Conservation (phyloP, 2,888 invertebrate species). For the Dryadula phaetusa region DNA sequence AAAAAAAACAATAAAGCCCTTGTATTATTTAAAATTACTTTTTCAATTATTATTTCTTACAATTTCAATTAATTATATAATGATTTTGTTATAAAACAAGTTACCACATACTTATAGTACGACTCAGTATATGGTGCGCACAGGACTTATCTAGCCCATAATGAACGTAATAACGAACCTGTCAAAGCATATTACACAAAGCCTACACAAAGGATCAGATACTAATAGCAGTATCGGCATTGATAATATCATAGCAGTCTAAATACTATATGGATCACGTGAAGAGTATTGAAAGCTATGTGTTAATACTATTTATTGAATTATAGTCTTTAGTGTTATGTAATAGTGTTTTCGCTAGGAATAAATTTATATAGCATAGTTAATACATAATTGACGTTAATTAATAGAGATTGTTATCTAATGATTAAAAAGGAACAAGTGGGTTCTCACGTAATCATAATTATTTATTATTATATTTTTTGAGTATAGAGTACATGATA, state of each 20-base stretch:
- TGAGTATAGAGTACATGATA: no score
- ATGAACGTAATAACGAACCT: constrained; percentile 44
- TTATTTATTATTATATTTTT: not conserved
- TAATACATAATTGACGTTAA: not conserved
- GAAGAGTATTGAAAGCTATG: constrained; percentile 22
- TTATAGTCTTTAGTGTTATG: constrained; percentile 2
- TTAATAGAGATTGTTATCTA: no score
- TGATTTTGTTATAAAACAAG: not conserved
- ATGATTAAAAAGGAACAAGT: not conserved
- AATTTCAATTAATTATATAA: no score
- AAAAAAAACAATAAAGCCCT: no score
- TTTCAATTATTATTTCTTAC: no score
- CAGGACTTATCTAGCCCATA: constrained; percentile 37
- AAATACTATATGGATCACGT: constrained; percentile 25
- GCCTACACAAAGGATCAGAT: constrained; percentile 40
- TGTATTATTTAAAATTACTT: no score
- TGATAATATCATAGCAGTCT: constrained; percentile 34
- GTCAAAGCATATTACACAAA: constrained; percentile 43
- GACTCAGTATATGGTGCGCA: constrained; percentile 36
- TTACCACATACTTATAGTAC: not conserved
- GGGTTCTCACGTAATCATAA: constrained; percentile 8
- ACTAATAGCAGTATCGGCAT: constrained; percentile 40
- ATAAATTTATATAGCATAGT: not conserved
- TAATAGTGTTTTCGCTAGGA: not conserved
- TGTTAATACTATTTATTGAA: constrained; percentile 28